Evolutionary conservation across 2,888 invertebrate genomes (phyloP).

Genomic region (Plagiodera versicolora): DNA sequence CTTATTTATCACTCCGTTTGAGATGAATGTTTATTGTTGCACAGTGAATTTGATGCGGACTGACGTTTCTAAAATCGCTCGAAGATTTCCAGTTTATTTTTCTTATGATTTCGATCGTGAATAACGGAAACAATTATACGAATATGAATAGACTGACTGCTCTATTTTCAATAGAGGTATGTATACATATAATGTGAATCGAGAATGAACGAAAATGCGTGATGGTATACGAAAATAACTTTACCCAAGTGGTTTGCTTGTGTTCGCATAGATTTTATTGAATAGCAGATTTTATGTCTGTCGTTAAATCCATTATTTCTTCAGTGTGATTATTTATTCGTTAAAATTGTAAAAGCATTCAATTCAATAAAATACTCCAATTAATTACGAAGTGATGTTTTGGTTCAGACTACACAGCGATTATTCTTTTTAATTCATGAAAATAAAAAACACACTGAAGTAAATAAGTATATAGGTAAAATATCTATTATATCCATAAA

Average conservation of each 20-base stretch:
- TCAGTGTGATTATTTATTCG: constrained; percentile 1
- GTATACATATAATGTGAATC: neutral
- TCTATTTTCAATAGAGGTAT: constrained; percentile 10
- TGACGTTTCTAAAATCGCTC: neutral
- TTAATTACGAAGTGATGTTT: neutral
- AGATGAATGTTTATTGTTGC: neutral
- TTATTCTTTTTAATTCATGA: no score
- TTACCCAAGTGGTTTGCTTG: constrained; percentile 24
- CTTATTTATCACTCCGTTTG: neutral
- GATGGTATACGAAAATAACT: constrained; percentile 25
- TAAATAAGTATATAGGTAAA: no score
- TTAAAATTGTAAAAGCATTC: neutral
- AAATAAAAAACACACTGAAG: no score
- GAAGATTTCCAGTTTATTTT: neutral
- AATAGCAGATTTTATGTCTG: neutral
- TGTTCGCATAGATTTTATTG: constrained; percentile 5
- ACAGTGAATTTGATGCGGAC: neutral
- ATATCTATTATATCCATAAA: no score
- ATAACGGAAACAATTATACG: neutral
- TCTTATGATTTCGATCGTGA: neutral
- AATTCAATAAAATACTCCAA: neutral
- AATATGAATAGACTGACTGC: constrained; percentile 6
- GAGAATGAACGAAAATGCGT: neutral
- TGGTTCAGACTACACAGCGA: no score
- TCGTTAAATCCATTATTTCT: constrained; percentile 8